A percentile compares a stretch with the other conserved stretches of the same genome.
These are phyloP conservation scores for Notarius lentiginosus DNA, from an alignment of 2,113 vertebrate species.

Conservation along the genomic window DNA sequence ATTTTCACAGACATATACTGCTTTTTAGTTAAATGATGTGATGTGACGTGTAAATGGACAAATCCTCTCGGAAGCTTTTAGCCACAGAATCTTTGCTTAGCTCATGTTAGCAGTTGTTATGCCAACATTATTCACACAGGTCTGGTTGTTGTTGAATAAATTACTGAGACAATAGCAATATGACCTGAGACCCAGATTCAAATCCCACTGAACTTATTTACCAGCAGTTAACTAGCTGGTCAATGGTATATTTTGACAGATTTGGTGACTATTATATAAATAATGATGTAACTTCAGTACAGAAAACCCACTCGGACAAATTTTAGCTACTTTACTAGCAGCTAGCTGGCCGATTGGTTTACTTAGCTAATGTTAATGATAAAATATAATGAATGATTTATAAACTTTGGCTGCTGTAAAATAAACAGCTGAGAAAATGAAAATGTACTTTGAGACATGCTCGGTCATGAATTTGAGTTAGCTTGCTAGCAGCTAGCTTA, in stretches of 20 bases:
- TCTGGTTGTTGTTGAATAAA: neutral
- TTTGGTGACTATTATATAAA: neutral
- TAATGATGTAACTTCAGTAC: neutral
- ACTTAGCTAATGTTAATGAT: neutral
- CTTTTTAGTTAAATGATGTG: neutral
- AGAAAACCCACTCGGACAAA: neutral
- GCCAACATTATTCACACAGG: neutral
- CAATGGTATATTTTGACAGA: neutral
- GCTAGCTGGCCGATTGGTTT: neutral
- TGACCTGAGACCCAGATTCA: neutral
- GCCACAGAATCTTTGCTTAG: neutral
- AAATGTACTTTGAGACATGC: neutral
- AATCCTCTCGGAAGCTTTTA: neutral
- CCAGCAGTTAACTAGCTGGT: too few species aligned
- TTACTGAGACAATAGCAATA: neutral
- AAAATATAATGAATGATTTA: neutral
- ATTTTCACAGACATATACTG: neutral
- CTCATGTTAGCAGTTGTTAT: neutral
- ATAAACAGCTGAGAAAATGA: too few species aligned
- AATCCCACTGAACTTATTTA: neutral
- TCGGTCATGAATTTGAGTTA: neutral
- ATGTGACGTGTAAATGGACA: neutral
- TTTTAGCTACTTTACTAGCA: neutral
- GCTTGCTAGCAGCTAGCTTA: neutral
- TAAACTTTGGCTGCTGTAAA: too few species aligned